phyloP scores from a whole-genome alignment of 2,888 invertebrate genomes.

The Stratiomys singularior region DNA sequence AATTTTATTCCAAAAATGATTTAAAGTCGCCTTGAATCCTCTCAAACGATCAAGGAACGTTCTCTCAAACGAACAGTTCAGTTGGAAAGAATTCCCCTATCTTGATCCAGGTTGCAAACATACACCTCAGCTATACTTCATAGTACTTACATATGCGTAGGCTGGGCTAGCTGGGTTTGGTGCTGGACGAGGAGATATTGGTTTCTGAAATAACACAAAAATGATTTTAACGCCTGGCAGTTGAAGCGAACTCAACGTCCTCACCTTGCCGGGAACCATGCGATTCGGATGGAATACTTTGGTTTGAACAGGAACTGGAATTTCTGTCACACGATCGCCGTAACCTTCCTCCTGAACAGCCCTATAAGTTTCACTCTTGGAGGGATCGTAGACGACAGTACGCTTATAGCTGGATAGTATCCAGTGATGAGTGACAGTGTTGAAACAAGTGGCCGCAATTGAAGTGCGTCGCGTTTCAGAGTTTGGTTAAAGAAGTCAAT shows the following conservation, averaged over 20 bases:
- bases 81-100: too few species aligned
- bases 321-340: constrained; percentile 75
- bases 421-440: neutral
- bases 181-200: constrained; percentile 62
- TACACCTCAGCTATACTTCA: neutral
- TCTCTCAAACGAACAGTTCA: too few species aligned
- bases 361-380: constrained; percentile 88
- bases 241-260: constrained; percentile 50
- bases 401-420: constrained; percentile 69
- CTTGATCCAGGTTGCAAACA: constrained; percentile 9
- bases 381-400: constrained; percentile 84
- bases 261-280: constrained; percentile 70
- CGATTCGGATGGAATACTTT: constrained; percentile 76
- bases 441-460: constrained; percentile 34
- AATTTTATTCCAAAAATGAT: too few species aligned
- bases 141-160: constrained; percentile 63
- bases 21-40: too few species aligned
- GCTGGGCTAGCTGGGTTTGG: constrained; percentile 62
- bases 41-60: too few species aligned
- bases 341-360: constrained; percentile 82
- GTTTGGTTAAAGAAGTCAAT: constrained; percentile 51
- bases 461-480: constrained; percentile 10
- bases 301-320: constrained; percentile 76
- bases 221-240: too few species aligned
- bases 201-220: constrained; percentile 51